A percentile compares a stretch with the other conserved stretches of the same genome.
These are phyloP conservation scores for Leucosticte australis DNA, from an alignment of 2,113 vertebrate genomes.

Conservation along the genomic window DNA sequence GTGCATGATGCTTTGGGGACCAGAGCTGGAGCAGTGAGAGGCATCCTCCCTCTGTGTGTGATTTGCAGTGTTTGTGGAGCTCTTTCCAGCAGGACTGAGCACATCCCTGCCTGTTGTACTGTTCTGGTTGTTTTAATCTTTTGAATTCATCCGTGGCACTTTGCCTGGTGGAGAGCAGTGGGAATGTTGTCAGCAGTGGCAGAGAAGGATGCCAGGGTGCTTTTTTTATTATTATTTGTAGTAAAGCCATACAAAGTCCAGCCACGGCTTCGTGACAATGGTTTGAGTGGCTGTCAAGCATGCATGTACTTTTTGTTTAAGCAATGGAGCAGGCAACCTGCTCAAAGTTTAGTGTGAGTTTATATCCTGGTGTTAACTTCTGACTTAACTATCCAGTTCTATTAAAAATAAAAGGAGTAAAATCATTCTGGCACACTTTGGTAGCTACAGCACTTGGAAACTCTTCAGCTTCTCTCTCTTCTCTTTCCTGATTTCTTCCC, in stretches of 20 bases:
- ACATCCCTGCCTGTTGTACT: not conserved
- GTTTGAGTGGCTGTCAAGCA: not conserved
- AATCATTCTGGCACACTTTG: not conserved
- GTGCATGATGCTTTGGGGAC: not conserved
- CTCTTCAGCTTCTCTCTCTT: not conserved
- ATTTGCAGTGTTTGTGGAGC: not conserved
- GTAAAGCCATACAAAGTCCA: not conserved
- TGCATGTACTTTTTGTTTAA: not conserved
- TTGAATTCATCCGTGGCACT: not conserved
- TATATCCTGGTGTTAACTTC: not conserved
- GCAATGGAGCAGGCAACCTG: not conserved
- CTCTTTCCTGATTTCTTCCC: conserved; percentile 22
- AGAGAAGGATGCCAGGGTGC: conserved; percentile 9
- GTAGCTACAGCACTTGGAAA: not conserved
- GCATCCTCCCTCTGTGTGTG: not conserved
- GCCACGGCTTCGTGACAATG: not conserved
- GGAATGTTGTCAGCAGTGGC: conserved; percentile 31
- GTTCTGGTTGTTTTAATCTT: conserved; percentile 8
- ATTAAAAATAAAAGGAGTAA: not conserved
- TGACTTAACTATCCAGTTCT: not conserved
- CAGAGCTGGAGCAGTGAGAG: not conserved
- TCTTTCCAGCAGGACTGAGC: not conserved
- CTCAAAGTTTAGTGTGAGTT: not conserved
- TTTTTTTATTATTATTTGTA: not conserved
- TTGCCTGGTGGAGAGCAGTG: conserved; percentile 8